Base-by-base conservation (phyloP, 2,113 vertebrate genomes). In the Thymallus thymallus region DNA sequence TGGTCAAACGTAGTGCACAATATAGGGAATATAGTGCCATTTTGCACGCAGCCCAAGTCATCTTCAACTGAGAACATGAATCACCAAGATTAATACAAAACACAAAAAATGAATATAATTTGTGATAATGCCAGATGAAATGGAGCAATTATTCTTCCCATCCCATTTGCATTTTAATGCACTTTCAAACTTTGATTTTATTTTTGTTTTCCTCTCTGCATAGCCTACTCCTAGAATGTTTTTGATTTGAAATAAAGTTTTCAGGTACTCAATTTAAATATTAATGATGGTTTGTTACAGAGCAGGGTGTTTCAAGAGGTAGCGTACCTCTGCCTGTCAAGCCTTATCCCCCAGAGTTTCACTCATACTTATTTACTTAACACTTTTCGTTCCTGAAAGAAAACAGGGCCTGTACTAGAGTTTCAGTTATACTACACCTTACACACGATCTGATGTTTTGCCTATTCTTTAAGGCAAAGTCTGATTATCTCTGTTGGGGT, bases 111-210 rank as follows among this genome's bases (percentile, higher is more conserved):
- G 69, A 60, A 46, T 24, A 69, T 60, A 32, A 67, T 18, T 23
- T 1, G 18, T 68, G 12, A 35, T 58, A 6, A 58, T 61, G 35
- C 51, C 26, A 67, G 73, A 76, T 65, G 56, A 35, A 60, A 69
- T 13, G 69, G 29, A 46, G 23, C 65, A 75, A 73, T 85, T 75
- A 79, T 74, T 23, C 75, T 73, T 71, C 56, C 20, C 64, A 77
- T 68, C 14, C 45, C 51, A 45, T 78, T 81, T 82, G 55, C 29
- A 74, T 82, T 84, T 80, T 73, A 76, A 81, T 75, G 68, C 41
- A 32, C 48, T 30, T 26, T 69, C 56, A 0, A 64, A 77, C 67
- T 63, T 65, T 69, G 32, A 61, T 22, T 71, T 70, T 55, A 7
- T 69, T 45, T 41, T 22, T 72, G 10, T 65, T 75, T 26, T 1